Evolutionary conservation across 2,797 vertebrate genomes (phyloP).

Genomic region (Anabacerthia variegaticeps): DNA sequence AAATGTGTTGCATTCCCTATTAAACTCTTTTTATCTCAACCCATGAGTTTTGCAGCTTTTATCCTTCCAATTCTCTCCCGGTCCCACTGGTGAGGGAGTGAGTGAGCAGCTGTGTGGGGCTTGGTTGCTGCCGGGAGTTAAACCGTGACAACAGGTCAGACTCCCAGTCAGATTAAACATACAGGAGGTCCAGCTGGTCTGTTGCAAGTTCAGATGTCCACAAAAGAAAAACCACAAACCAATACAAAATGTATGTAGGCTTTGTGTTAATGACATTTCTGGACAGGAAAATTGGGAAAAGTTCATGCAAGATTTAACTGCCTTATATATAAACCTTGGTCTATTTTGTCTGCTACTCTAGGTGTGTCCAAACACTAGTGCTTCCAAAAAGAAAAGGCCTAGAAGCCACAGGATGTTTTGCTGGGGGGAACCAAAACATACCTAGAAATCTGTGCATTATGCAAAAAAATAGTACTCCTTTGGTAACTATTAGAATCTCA

Average conservation of each 20-base stretch:
- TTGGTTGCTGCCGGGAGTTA: not conserved
- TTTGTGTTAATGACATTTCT: not conserved
- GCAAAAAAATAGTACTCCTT: not conserved
- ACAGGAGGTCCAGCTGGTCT: not conserved
- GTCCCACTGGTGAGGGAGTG: not conserved
- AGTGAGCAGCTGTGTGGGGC: fast-evolving
- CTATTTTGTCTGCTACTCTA: not conserved
- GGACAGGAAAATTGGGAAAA: not conserved
- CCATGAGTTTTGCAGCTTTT: not conserved
- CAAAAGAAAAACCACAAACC: not conserved
- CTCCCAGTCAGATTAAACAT: not conserved
- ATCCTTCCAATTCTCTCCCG: not conserved
- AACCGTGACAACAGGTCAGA: not conserved
- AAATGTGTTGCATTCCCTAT: not conserved
- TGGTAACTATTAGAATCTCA: not conserved
- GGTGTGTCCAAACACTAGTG: not conserved
- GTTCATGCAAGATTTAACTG: not conserved
- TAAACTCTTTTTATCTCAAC: not conserved
- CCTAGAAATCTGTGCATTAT: not conserved
- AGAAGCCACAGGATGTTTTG: not conserved
- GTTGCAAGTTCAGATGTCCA: not conserved
- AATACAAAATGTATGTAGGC: not conserved
- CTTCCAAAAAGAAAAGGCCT: not conserved
- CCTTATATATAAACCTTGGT: not conserved
- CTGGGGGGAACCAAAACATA: not conserved